These are phyloP conservation scores for Pristionchus mayeri DNA, from an alignment of 2,888 invertebrate species.

Conservation along the genomic window DNA sequence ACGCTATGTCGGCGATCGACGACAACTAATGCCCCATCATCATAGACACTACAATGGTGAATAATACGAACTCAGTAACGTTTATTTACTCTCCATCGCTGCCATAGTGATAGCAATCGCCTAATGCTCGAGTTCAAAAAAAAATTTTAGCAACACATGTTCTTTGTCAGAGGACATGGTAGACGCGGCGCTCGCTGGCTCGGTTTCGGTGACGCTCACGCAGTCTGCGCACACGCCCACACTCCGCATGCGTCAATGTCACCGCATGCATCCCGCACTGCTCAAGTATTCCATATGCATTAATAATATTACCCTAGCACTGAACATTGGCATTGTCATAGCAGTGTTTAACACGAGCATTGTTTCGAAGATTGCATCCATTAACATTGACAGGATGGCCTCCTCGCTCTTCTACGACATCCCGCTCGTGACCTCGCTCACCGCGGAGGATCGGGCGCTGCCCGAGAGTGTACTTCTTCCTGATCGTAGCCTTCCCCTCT, in stretches of 20 bases:
- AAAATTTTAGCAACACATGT: too few species aligned
- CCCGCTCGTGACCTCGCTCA: neutral
- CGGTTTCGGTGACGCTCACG: neutral
- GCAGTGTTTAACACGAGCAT: neutral
- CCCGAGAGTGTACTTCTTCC: neutral
- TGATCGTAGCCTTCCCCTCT: too few species aligned
- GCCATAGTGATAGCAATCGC: too few species aligned
- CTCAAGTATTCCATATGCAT: neutral
- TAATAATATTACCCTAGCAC: neutral
- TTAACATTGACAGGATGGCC: neutral
- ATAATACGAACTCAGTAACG: too few species aligned
- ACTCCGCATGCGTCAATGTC: neutral
- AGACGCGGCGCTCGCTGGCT: neutral
- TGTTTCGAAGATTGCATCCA: neutral
- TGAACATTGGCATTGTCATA: neutral
- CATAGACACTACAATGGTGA: neutral
- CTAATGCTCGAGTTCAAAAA: too few species aligned
- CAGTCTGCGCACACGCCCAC: neutral
- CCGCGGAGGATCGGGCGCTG: neutral
- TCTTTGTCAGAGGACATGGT: neutral
- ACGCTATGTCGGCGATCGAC: neutral
- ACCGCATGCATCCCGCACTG: neutral
- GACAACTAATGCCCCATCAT: neutral
- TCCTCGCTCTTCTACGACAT: neutral
- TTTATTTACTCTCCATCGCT: too few species aligned